phyloP scores from a whole-genome alignment of 92 coral and sea anemone genomes.

The Hydrozoanthus gracilis region DNA sequence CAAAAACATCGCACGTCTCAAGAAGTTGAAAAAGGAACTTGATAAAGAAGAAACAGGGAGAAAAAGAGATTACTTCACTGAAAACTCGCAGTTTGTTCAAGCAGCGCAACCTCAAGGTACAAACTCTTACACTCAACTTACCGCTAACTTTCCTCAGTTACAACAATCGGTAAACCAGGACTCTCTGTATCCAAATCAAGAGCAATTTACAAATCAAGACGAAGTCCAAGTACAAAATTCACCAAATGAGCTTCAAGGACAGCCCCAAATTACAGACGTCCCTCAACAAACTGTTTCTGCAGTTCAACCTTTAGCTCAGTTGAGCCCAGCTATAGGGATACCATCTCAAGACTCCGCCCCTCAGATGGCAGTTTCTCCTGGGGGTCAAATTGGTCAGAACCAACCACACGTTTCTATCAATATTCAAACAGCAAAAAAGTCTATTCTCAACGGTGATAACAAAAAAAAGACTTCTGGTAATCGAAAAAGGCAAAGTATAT shows the following conservation, averaged over 20 bases:
- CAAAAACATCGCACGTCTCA: neutral
- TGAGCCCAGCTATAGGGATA: neutral
- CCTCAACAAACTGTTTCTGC: neutral
- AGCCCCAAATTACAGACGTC: neutral
- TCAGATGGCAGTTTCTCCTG: slow-evolving; percentile 26
- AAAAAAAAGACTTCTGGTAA: neutral
- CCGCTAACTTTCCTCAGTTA: neutral
- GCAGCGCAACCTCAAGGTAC: neutral
- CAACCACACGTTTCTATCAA: slow-evolving; percentile 70
- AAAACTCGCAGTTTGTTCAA: neutral
- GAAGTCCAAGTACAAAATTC: neutral
- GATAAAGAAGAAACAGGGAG: slow-evolving; percentile 1
- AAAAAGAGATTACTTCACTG: slow-evolving; percentile 29
- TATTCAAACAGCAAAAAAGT: slow-evolving; percentile 40
- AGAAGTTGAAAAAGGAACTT: slow-evolving; percentile 10
- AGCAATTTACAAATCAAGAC: neutral
- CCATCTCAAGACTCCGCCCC: neutral
- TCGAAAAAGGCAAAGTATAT: slow-evolving; percentile 67
- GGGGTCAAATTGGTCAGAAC: neutral
- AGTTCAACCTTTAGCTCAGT: neutral
- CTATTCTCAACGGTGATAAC: neutral
- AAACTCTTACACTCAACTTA: neutral
- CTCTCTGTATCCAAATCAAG: neutral
- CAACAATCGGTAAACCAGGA: slow-evolving; percentile 6
- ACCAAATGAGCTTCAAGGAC: slow-evolving; percentile 19